Evolutionary conservation across 2,113 vertebrate species (phyloP).

Genomic region (Trematomus loennbergii): DNA sequence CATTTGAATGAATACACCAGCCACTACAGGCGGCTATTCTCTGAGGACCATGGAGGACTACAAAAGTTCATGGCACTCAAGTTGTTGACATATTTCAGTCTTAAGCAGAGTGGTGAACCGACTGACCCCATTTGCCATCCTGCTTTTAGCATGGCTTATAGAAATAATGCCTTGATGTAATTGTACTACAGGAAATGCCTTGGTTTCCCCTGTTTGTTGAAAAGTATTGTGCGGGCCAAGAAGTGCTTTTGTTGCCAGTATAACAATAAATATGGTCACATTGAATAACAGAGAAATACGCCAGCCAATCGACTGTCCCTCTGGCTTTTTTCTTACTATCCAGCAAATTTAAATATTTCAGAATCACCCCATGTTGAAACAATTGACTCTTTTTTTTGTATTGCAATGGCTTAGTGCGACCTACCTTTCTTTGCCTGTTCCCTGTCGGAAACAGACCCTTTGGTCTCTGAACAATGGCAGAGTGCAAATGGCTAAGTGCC

Average conservation of each 20-base stretch:
- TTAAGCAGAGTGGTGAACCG: neutral
- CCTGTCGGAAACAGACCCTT: slow-evolving; percentile 57
- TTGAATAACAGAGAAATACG: slow-evolving; percentile 37
- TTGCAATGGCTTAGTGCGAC: slow-evolving; percentile 44
- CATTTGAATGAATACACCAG: neutral
- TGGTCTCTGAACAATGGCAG: slow-evolving; percentile 72
- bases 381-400: slow-evolving; percentile 20
- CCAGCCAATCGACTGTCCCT: neutral
- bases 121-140: neutral
- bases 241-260: slow-evolving; percentile 12
- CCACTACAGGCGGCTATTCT: neutral
- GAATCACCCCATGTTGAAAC: slow-evolving; percentile 59
- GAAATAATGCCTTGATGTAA: slow-evolving; percentile 2
- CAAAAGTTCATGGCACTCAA: neutral
- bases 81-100: neutral
- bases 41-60: neutral
- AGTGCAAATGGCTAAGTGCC: slow-evolving; percentile 69
- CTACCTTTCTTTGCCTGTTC: slow-evolving; percentile 51
- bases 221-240: slow-evolving; percentile 12
- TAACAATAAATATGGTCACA: slow-evolving; percentile 52
- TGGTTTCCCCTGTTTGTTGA: slow-evolving; percentile 46
- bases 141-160: neutral
- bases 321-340: slow-evolving; percentile 33
- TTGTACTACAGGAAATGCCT: slow-evolving; percentile 24
- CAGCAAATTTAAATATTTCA: slow-evolving; percentile 52